Percentiles rank a stretch among this genome's conserved stretches.
Conservation (phyloP, 2,797 vertebrate genomes). For the Sphaeramia orbicularis region DNA sequence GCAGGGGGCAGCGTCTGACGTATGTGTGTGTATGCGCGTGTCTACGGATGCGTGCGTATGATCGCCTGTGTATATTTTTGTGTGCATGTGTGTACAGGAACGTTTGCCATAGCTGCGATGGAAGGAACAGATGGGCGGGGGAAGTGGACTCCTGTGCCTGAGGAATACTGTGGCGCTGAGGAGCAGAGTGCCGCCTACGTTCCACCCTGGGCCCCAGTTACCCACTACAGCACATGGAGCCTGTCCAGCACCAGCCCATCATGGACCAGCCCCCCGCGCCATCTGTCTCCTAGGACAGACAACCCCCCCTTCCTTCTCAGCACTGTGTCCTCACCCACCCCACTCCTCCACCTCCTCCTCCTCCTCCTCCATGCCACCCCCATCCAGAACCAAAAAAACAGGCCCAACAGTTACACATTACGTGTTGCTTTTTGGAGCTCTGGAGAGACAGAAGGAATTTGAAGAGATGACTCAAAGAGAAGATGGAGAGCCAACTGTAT, state of each 20-base stretch:
- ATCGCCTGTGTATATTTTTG: conserved; percentile 62
- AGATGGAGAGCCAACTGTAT: conserved; percentile 57
- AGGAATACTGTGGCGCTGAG: conserved; percentile 82
- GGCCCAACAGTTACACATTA: conserved; percentile 64
- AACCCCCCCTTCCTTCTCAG: conserved; percentile 58
- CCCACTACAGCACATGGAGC: conserved; percentile 84
- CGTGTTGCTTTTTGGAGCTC: conserved; percentile 70
- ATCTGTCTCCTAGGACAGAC: conserved; percentile 85
- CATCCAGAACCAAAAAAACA: conserved; percentile 61
- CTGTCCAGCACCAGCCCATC: conserved; percentile 81
- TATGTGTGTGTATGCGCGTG: conserved; percentile 48
- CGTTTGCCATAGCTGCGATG: conserved; percentile 71
- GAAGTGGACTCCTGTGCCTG: conserved; percentile 84
- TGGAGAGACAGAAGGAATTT: conserved; percentile 71
- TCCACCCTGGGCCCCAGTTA: conserved; percentile 83
- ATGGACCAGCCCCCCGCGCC: conserved; percentile 79
- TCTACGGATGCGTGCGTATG: conserved; percentile 27
- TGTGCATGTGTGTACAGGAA: conserved; percentile 57
- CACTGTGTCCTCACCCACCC: conserved; percentile 70
- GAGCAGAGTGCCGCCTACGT: conserved; percentile 86
- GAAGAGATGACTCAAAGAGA: conserved; percentile 72
- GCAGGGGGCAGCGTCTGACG: conserved; percentile 65
- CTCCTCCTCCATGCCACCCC: conserved; percentile 66
- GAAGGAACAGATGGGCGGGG: conserved; percentile 86
- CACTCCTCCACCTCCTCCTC: conserved; percentile 20